phyloP scores from a whole-genome alignment of 2,113 vertebrate species.

The Prunella himalayana region DNA sequence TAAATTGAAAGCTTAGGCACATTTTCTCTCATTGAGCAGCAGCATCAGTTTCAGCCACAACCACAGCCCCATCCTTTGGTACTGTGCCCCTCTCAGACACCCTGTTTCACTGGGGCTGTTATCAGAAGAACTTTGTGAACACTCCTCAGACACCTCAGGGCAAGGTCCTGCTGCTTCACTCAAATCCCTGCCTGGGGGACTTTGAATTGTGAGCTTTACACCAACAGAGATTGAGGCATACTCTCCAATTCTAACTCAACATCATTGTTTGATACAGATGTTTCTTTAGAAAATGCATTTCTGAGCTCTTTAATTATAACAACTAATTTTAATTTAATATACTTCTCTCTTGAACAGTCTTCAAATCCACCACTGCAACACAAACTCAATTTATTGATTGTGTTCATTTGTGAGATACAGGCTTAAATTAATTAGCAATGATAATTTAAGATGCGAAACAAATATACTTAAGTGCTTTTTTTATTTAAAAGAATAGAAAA shows the following conservation, averaged over 20 bases:
- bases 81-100: neutral
- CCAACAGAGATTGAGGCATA: fast-evolving
- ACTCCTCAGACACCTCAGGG: too few relatives aligned
- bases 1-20: neutral
- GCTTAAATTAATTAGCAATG: neutral
- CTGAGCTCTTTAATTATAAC: neutral
- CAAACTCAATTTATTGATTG: neutral
- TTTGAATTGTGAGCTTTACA: neutral
- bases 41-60: neutral
- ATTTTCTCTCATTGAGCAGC: neutral
- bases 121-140: neutral
- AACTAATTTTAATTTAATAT: neutral
- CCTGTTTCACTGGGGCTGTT: neutral
- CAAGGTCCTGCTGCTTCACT: neutral
- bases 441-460: neutral
- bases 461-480: neutral
- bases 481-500: neutral
- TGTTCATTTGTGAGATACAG: neutral
- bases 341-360: neutral
- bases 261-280: neutral
- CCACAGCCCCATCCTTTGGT: fast-evolving
- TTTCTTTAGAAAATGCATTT: neutral
- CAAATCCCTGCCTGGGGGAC: neutral
- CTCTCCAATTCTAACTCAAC: neutral
- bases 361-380: neutral